Conservation (phyloP, 2,797 vertebrate genomes). For the Rhadinocentrus ornatus region DNA sequence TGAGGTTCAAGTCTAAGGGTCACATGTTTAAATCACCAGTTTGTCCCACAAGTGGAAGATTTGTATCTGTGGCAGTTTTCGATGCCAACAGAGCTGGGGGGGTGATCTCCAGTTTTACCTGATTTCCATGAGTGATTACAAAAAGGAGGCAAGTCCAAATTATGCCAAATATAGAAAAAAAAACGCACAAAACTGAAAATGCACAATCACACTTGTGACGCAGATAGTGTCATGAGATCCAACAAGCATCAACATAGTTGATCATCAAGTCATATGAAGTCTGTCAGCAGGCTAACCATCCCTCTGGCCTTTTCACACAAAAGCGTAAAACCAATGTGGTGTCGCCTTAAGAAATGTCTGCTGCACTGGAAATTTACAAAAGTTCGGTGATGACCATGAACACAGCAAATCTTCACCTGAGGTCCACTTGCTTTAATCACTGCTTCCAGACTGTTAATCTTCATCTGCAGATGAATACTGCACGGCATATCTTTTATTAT, state of each 20-base stretch:
- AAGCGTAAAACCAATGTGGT: constrained; percentile 21
- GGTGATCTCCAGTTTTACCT: constrained; percentile 1
- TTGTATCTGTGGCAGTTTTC: constrained; percentile 19
- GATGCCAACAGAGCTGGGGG: background rate
- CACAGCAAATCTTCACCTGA: constrained; percentile 10
- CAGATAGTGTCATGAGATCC: constrained; percentile 39
- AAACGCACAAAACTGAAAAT: background rate
- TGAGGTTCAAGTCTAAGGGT: constrained; percentile 34
- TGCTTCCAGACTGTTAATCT: background rate
- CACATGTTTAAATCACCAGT: constrained; percentile 43
- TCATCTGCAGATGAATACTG: background rate
- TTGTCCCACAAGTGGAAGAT: constrained; percentile 10
- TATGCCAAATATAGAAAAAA: background rate
- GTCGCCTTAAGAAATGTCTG: constrained; percentile 20
- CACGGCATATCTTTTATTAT: too few species aligned
- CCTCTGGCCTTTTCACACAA: constrained; percentile 10
- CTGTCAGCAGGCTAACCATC: constrained; percentile 13
- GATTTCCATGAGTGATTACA: background rate
- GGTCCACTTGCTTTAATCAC: background rate
- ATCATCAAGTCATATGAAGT: constrained; percentile 27
- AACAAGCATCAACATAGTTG: constrained; percentile 35
- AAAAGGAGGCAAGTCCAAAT: background rate
- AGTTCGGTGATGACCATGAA: constrained; percentile 7
- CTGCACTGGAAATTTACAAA: constrained; percentile 14
- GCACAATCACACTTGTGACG: constrained; percentile 28